Evolutionary conservation across 2,888 invertebrate genomes (phyloP).

Genomic region (Lycaena phlaeas): DNA sequence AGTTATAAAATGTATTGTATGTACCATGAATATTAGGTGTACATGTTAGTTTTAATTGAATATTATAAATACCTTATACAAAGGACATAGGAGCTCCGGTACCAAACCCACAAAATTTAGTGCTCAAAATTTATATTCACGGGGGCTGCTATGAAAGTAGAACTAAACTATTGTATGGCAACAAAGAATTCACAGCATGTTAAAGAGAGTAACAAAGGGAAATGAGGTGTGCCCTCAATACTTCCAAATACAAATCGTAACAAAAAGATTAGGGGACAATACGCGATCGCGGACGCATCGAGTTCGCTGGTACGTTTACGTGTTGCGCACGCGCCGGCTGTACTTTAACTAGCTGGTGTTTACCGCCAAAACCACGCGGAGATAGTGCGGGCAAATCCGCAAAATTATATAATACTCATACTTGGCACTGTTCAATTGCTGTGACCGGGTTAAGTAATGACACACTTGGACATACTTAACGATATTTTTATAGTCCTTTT

Average conservation of each 20-base stretch:
- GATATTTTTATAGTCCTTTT: too few relatives aligned
- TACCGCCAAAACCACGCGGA: conserved; percentile 60
- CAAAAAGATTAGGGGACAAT: conserved; percentile 57
- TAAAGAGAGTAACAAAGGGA: conserved; percentile 52
- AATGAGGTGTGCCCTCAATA: conserved; percentile 65
- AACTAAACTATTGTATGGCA: conserved; percentile 60
- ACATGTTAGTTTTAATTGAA: too few relatives aligned
- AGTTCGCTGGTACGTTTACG: conserved; percentile 46
- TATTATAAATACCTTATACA: conserved; percentile 11
- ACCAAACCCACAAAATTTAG: conserved; percentile 10
- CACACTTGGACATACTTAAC: conserved; percentile 1
- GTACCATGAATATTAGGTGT: too few relatives aligned
- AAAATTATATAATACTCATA: conserved; percentile 43
- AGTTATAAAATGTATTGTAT: too few relatives aligned
- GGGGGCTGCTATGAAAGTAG: conserved; percentile 53
- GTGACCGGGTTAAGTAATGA: conserved; percentile 32
- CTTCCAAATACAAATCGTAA: conserved; percentile 50
- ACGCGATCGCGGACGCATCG: conserved; percentile 61
- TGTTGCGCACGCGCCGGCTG: conserved; percentile 63
- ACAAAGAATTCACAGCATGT: conserved; percentile 65
- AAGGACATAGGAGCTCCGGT: conserved; percentile 12
- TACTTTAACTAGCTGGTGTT: conserved; percentile 52
- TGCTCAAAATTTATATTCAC: conserved; percentile 33
- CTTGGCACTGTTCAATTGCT: conserved; percentile 33
- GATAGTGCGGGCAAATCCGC: conserved; percentile 49